These are phyloP conservation scores for Trissolcus basalis DNA, from an alignment of 1,140 invertebrate species.

Conservation along the genomic window DNA sequence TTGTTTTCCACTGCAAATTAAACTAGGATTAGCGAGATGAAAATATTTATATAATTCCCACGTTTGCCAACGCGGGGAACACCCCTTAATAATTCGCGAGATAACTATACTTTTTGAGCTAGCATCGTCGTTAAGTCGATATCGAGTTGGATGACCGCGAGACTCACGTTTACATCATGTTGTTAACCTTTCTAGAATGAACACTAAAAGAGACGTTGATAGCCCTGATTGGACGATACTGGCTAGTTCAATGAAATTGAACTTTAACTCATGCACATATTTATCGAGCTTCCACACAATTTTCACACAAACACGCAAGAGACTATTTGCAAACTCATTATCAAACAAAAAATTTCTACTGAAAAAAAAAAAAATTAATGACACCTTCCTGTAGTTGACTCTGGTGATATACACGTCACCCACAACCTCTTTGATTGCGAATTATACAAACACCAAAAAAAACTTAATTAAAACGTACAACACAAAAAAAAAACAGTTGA, in stretches of 20 bases:
- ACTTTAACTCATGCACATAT: slow-evolving; percentile 53
- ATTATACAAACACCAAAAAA: no score
- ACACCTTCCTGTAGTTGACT: no score
- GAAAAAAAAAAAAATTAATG: no score
- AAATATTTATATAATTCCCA: slow-evolving; percentile 47
- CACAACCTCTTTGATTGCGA: no score
- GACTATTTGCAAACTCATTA: no score
- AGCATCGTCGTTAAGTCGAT: slow-evolving; percentile 49
- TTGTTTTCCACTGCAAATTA: slow-evolving; percentile 13
- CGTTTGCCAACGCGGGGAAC: slow-evolving; percentile 45
- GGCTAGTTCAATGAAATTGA: slow-evolving; percentile 54
- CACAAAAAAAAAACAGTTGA: no score
- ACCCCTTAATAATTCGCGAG: slow-evolving; percentile 43
- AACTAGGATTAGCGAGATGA: slow-evolving; percentile 36
- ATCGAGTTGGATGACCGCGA: slow-evolving; percentile 57
- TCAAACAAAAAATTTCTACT: no score
- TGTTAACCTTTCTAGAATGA: slow-evolving; percentile 62
- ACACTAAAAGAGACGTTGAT: slow-evolving; percentile 61
- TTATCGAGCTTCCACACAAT: slow-evolving; percentile 25
- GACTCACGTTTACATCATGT: slow-evolving; percentile 57
- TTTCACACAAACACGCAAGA: slow-evolving; percentile 20
- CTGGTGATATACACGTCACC: no score
- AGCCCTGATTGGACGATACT: slow-evolving; percentile 50
- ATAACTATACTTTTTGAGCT: slow-evolving; percentile 41
- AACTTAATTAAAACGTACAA: no score